Base-by-base conservation (phyloP, 2,797 vertebrate genomes). In the Lithobates sylvaticus region DNA sequence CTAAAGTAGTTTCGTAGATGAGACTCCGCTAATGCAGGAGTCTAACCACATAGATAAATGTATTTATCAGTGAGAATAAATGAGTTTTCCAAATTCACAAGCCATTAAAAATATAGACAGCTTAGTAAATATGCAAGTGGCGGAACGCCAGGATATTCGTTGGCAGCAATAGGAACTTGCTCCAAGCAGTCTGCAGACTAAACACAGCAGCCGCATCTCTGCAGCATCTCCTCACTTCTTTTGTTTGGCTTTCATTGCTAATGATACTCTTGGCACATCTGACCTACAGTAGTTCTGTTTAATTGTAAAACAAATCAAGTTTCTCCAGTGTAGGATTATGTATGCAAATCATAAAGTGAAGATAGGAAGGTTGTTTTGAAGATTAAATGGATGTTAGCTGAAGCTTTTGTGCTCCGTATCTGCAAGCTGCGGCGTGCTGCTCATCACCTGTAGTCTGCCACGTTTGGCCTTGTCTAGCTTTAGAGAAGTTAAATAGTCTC, bases 41-140 rank as follows among this genome's bases (percentile, higher is more conserved):
- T 61, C 47, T 84, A 72, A 84, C 83, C 83, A 39, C 76, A 78
- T 78, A 65, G 83, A 84, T 64, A 78, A n/a, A 81, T 81, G 65
- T 42, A 72, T 83, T 83, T 70, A 77, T 87, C 68, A 72, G 54
- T 50, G 79, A 67, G 73, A 50, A 74, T 83, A 82, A 82, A 86
- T 86, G 65, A 82, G 70, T 47, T 83, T 86, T 82, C 78, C 67
- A 76, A 32, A 82, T 78, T 77, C 74, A 77, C 26, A 86, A 82
- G 81, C 79, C 79, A 86, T 77, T 86, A 83, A 78, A 76, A 82
- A 70, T 77, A 82, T 82, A 86, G 78, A 82, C 80, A 83, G 74
- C 67, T 86, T 86, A 82, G 85, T 86, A 86, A 86, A 78, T 83
- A 87, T 83, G 74, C 73, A 27, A 50, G 80, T 87, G 85, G 80